Base-by-base conservation (phyloP, 2,113 vertebrate genomes). In the Vulpes ferrilata region DNA sequence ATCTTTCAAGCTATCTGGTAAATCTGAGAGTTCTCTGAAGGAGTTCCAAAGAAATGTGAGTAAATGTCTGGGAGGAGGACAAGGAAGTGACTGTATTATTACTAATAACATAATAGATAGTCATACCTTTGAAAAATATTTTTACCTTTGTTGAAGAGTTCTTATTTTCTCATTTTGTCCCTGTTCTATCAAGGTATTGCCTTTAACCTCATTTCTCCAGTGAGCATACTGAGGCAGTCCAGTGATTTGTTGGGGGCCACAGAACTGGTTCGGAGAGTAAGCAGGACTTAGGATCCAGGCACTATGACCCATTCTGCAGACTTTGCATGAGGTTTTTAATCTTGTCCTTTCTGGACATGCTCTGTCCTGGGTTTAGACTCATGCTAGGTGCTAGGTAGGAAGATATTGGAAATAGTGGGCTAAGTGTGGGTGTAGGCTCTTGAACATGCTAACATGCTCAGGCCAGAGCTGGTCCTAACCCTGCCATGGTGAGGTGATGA, bases 111-210 rank as follows among this genome's bases (percentile, higher is more conserved):
- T 69, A 82, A 65, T 74, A 95, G 62, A 79, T 53, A 71, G 79
- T 82, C 38, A n/a, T 20, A 71, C 16, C 76, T 97, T 92, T 78
- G 35, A 65, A 62, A 86, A 79, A 60, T 17, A 48, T 35, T 90
- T 95, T 43, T 89, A 43, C 53, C 17, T 69, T 78, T 30, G 13
- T 60, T 11, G 30, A 93, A 32, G 20, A 57, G 35, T 80, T 73
- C 80, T 88, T 64, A 38, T 90, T 81, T 95, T 96, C 65, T 93
- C 82, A 43, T 83, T 92, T 84, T 92, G 55, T 51, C 23, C 64
- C 55, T 5, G 3, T 62, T 17, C 22, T 57, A 10, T 51, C 3
- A 15, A 35, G 67, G 30, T 25, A 38, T 55, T 90, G 5, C 19
- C 38, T 76, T 25, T 23, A 43, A 7, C 23, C 11, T 83, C 57